A percentile compares a stretch with the other conserved stretches of the same genome.
These are phyloP conservation scores for Calameuta filiformis DNA, from an alignment of 2,888 invertebrate species.

Conservation along the genomic window DNA sequence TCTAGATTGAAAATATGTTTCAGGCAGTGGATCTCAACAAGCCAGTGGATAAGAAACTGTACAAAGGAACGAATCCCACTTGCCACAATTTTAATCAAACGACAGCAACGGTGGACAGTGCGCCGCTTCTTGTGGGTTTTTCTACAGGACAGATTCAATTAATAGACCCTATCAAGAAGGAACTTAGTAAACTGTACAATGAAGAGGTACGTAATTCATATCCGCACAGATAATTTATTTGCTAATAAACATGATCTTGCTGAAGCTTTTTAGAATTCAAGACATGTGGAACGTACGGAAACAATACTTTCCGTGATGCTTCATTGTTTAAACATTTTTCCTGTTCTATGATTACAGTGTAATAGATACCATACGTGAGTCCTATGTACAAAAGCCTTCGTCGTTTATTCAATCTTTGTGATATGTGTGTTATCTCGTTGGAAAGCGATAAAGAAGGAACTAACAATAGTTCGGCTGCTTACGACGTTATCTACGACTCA, in stretches of 20 bases:
- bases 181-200: conserved; percentile 95
- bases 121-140: conserved; percentile 94
- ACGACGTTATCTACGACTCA: background rate
- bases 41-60: conserved; percentile 97
- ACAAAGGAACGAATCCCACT: conserved; percentile 98
- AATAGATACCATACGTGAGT: conserved; percentile 17
- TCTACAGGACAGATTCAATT: conserved; percentile 98
- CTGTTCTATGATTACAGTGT: background rate
- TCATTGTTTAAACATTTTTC: background rate
- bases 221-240: background rate
- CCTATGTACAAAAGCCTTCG: conserved; percentile 24
- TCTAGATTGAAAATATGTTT: conserved; percentile 28
- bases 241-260: background rate
- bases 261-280: background rate
- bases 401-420: conserved; percentile 29
- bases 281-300: background rate
- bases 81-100: conserved; percentile 97
- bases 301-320: background rate
- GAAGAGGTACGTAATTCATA: conserved; percentile 82
- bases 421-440: conserved; percentile 41
- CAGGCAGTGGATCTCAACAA: conserved; percentile 95
- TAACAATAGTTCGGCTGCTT: conserved; percentile 27
- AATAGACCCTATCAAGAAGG: conserved; percentile 96
- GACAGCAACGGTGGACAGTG: conserved; percentile 84
- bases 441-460: conserved; percentile 36